Evolutionary conservation across 1,140 invertebrate genomes (phyloP), one percentile per base, ranked within the genome.

Genomic region (Lucilia cuprina): DNA sequence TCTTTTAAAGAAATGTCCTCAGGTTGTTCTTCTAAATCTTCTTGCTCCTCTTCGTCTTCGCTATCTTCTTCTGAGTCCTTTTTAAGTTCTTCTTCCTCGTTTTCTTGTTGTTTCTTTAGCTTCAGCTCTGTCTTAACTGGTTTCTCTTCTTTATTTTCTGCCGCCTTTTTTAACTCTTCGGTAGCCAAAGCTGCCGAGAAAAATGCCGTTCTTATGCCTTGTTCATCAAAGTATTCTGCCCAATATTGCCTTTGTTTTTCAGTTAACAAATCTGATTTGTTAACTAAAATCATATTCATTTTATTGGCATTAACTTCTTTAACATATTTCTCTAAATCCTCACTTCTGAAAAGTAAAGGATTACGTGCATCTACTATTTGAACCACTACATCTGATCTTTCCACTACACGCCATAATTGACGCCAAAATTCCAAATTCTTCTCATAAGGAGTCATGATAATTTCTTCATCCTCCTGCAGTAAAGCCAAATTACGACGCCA

Each of bases 401-500:
- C 99, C 19, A 99, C 94, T 2, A 99, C 99, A 87, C 99, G 94
- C 99, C 99, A 99, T 8, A 99, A 91, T 91, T 99, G 99, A 70
- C 98, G 94, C 99, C 99, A 99, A 85, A 99, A 97, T 91, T 99
- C 98, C 19, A 99, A 92, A 92, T 99, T 99, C 86, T 98, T 96
- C 89, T 99, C 99, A 92, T 98, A 99, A 0, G 99, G 99, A 4
- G 99, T 99, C 83, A 99, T 91, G 0, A 96, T 92, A 5, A 99
- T 90, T 14, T 94, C 95, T 12, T 94, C 94, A 78, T 98, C 94
- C 90, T 98, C 96, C 91, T 98, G 96, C 1, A 99, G 89, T 84
- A 93, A 85, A 21, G 97, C 94, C 60, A 99, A 92, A 60, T 94
- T 92, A 84, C 96, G 93, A 86, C 98, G 93, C 98, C 98, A 99